Evolutionary conservation across 2,888 invertebrate genomes (phyloP).

Genomic region (Galerucella pusilla): DNA sequence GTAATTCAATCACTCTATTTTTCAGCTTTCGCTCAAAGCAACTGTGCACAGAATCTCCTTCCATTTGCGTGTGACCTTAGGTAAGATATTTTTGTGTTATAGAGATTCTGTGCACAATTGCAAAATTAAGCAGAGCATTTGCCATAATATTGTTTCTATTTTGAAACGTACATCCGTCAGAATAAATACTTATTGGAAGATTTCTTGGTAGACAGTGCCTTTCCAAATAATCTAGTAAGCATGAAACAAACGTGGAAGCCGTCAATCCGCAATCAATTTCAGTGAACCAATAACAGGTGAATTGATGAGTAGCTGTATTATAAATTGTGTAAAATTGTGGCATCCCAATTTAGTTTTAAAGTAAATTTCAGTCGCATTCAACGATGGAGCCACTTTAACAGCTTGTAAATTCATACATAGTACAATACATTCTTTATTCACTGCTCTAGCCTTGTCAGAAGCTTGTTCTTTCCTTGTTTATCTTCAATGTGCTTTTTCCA

Average conservation of each 20-base stretch:
- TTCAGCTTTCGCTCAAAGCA: constrained; percentile 28
- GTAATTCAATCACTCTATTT: constrained; percentile 5
- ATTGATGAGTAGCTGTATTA: constrained; percentile 42
- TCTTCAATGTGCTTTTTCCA: constrained; percentile 36
- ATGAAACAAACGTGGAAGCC: constrained; percentile 29
- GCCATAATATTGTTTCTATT: constrained; percentile 9
- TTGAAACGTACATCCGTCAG: constrained; percentile 8
- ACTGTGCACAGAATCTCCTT: constrained; percentile 20
- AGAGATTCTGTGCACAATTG: constrained; percentile 13
- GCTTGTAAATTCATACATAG: constrained; percentile 40
- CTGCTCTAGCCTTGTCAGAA: constrained; percentile 23
- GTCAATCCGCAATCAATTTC: constrained; percentile 35
- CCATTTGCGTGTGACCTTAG: background rate
- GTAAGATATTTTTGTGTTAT: constrained; percentile 37
- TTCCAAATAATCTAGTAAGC: constrained; percentile 12
- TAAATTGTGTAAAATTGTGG: constrained; percentile 42
- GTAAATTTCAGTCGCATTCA: constrained; percentile 19
- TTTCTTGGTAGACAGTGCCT: constrained; percentile 18
- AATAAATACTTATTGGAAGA: constrained; percentile 16
- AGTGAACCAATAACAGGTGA: constrained; percentile 49
- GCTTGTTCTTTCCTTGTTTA: constrained; percentile 21
- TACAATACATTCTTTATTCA: constrained; percentile 25
- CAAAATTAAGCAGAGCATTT: constrained; percentile 1
- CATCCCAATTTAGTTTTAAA: constrained; percentile 37
- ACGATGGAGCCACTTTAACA: constrained; percentile 26